Evolutionary conservation across 2,797 vertebrate genomes (phyloP), one percentile per base, ranked within the genome.

Genomic region (Clarias fuscus): DNA sequence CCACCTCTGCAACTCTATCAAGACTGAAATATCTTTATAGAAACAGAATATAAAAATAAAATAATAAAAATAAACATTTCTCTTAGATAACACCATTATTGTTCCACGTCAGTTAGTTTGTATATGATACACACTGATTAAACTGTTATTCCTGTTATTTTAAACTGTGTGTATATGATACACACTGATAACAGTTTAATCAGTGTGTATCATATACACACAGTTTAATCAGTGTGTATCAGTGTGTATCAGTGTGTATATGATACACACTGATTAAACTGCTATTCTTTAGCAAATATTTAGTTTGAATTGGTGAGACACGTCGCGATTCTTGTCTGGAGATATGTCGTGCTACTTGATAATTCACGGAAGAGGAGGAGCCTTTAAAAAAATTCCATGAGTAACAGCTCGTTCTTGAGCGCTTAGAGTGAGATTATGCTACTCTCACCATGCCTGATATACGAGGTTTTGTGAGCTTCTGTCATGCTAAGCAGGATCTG

Each of bases 341-440:
- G 22, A 4, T 11, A 68, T 48, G 48, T 81, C 8, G 37, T 72
- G 67, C 14, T 13, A 33, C 10, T 70, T 7, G 1, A 59, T 72
- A 85, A 68, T 58, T 86, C 59, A 64, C 81, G 33, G 81, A 71
- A 68, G 43, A 68, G 86, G 87, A 83, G 83, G 85, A 81, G 82
- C 84, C 61, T 71, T 59, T 68, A 85, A 84, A 59, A 40, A 82
- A 40, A 71, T 84, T 65, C 48, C 56, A 37, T 78, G 27, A 73
- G 81, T 71, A 84, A 85, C 82, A 72, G 71, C 82, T 77, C 83
- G 79, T 81, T 53, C 70, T 48, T 30, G 40, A 62, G 22, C 68
- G 43, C n/a, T 72, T 56, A 71, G 62, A 83, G 85, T 53, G 33
- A 73, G 59, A 73, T 37, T 61, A n/a, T 43, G 0, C 40, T 64